A percentile compares a stretch with the other conserved stretches of the same genome.
Evolutionary conservation across 2,797 vertebrate genomes (phyloP).

Genomic region (Dryobates pubescens): DNA sequence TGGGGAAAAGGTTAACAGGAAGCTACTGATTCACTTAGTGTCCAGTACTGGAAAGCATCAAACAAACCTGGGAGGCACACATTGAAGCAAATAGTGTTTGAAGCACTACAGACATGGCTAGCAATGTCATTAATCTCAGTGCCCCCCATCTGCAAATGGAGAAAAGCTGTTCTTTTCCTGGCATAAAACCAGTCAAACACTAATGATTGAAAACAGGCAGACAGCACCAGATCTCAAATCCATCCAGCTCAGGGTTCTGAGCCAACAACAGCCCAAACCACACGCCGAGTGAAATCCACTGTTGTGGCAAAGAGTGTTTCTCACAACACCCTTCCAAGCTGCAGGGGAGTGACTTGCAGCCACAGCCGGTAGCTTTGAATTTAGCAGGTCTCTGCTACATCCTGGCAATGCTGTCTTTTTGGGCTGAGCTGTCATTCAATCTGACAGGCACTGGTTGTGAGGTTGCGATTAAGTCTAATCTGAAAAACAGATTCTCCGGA

Average conservation of each 20-base stretch:
- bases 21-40: not conserved
- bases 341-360: not conserved
- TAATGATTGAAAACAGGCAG: not conserved
- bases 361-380: not conserved
- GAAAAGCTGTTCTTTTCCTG: not conserved
- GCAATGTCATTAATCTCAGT: not conserved
- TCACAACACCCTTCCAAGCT: not conserved
- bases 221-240: not conserved
- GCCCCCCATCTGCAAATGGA: not conserved
- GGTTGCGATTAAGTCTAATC: not conserved
- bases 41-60: not conserved
- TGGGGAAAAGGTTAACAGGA: not conserved
- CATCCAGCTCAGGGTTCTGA: not conserved
- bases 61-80: rapidly evolving
- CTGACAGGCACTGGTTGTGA: not conserved
- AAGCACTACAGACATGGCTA: not conserved
- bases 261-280: not conserved
- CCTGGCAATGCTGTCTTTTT: not conserved
- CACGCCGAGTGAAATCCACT: rapidly evolving
- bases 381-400: not conserved
- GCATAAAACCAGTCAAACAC: not conserved
- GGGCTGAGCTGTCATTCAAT: not conserved
- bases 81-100: not conserved
- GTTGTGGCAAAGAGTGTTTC: rapidly evolving
- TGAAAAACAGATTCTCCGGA: not conserved